phyloP scores from a whole-genome alignment of 2,888 invertebrate species.

The Allolobophora icterica region DNA sequence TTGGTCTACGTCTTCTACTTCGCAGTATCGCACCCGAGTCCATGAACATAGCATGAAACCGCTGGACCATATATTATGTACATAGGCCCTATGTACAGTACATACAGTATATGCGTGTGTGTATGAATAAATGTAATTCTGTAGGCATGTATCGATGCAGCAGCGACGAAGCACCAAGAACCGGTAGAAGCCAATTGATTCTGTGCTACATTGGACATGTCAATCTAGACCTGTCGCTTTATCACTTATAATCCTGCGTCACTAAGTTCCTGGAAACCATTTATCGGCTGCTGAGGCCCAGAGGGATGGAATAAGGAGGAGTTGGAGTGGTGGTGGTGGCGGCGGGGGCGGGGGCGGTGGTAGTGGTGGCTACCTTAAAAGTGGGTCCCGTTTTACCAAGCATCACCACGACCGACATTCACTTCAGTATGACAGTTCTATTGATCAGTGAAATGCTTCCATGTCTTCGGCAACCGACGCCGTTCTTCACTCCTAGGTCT shows the following conservation, averaged over 20 bases:
- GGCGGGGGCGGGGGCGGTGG: background rate
- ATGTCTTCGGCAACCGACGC: background rate
- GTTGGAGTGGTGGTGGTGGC: background rate
- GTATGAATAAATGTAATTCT: background rate
- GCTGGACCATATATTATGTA: background rate
- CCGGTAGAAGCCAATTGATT: background rate
- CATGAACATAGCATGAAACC: too few species aligned
- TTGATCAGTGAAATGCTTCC: slow-evolving; percentile 10
- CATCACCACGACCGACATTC: background rate
- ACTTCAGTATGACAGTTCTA: background rate
- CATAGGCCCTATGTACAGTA: background rate
- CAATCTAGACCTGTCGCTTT: slow-evolving; percentile 7
- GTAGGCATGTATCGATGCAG: background rate
- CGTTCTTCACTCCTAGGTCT: background rate
- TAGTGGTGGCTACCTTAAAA: background rate
- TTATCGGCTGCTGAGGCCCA: background rate
- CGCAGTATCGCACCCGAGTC: too few species aligned
- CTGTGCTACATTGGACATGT: background rate
- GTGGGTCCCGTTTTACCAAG: background rate
- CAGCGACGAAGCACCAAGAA: background rate
- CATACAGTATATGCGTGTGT: background rate
- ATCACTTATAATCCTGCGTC: background rate
- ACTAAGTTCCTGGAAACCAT: background rate
- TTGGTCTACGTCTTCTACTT: too few species aligned
- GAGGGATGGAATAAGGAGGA: background rate